These are phyloP conservation scores for Zelostemma sp. DNA, from an alignment of 1,140 invertebrate species.

Conservation along the genomic window DNA sequence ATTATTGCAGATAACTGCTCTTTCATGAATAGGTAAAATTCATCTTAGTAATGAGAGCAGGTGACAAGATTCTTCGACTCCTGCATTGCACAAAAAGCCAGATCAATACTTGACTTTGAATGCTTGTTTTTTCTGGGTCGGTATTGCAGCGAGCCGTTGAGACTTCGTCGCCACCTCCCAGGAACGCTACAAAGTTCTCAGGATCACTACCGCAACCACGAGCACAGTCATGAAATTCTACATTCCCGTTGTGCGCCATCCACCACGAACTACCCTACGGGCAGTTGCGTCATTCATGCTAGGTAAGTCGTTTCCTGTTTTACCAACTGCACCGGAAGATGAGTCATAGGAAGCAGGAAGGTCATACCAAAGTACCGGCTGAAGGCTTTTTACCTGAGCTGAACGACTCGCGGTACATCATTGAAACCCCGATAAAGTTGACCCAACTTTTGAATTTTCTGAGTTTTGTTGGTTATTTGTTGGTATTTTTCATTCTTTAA, in stretches of 20 bases:
- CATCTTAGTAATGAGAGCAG: too few relatives aligned
- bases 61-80: too few relatives aligned
- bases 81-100: neutral
- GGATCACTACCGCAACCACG: conserved; percentile 23
- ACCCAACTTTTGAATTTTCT: too few relatives aligned
- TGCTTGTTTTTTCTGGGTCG: neutral
- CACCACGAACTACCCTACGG: conserved; percentile 49
- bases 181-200: conserved; percentile 51
- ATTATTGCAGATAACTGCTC: too few relatives aligned
- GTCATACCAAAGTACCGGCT: too few relatives aligned
- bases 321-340: neutral
- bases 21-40: too few relatives aligned
- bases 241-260: conserved; percentile 33
- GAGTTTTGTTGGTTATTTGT: too few relatives aligned
- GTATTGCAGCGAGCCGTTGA: conserved; percentile 54
- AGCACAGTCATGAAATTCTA: conserved; percentile 37
- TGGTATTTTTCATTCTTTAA: too few relatives aligned
- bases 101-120: neutral
- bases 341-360: neutral
- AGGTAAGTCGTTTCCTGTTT: conserved; percentile 51
- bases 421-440: too few relatives aligned
- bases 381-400: too few relatives aligned
- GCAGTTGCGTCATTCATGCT: conserved; percentile 55
- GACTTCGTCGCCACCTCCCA: conserved; percentile 54
- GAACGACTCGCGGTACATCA: too few relatives aligned